phyloP scores from a whole-genome alignment of 2,113 vertebrate genomes.

The Pluvianellus socialis region DNA sequence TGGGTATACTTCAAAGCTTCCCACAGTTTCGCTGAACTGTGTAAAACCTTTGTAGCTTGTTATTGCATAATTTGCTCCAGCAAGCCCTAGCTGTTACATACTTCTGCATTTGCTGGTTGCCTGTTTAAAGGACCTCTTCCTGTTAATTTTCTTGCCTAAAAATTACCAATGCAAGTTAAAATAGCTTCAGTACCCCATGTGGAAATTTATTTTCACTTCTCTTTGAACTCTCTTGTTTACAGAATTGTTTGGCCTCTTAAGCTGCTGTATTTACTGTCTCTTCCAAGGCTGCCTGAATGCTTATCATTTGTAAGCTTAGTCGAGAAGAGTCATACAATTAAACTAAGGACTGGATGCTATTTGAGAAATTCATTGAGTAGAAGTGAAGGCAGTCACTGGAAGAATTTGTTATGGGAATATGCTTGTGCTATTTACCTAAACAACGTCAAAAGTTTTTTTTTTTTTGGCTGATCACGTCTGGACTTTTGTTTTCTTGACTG shows the following conservation, averaged over 20 bases:
- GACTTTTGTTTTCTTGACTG: background rate
- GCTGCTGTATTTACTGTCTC: background rate
- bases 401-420: background rate
- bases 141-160: background rate
- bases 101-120: slow-evolving; percentile 18
- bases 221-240: background rate
- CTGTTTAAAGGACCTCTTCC: background rate
- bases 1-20: slow-evolving; percentile 16
- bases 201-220: background rate
- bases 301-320: background rate
- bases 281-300: background rate
- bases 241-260: background rate
- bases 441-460: background rate
- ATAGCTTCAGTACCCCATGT: fast-evolving
- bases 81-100: background rate
- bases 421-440: background rate
- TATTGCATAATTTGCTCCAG: slow-evolving; percentile 8
- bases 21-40: background rate
- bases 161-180: background rate
- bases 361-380: background rate
- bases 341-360: background rate
- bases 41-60: slow-evolving; percentile 13
- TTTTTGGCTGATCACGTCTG: background rate
- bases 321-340: background rate
- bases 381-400: background rate